phyloP scores from a whole-genome alignment of 2,888 invertebrate species.

The Dascillus cervinus region DNA sequence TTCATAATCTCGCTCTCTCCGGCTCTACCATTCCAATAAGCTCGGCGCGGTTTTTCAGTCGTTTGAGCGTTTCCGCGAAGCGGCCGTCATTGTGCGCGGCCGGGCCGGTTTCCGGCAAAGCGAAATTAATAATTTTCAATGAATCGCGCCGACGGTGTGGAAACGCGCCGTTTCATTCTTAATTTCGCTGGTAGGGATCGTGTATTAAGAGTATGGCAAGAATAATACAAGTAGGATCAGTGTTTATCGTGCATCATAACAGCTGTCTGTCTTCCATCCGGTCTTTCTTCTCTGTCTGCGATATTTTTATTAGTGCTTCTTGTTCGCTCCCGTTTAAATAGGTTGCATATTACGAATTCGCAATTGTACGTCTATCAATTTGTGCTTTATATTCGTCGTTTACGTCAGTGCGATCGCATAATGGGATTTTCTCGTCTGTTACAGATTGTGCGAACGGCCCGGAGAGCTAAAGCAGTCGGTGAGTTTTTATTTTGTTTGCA shows the following conservation, averaged over 20 bases:
- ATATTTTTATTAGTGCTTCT: no score
- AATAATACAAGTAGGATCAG: constrained; percentile 4
- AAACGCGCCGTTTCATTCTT: no score
- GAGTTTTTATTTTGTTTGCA: constrained; percentile 21
- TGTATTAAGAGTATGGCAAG: not conserved
- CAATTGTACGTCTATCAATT: not conserved
- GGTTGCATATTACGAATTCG: not conserved
- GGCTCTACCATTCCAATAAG: not conserved
- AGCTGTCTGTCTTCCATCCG: constrained; percentile 30
- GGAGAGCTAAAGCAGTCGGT: not conserved
- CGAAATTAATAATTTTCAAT: no score
- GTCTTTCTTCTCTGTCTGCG: constrained; percentile 7
- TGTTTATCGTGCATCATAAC: constrained; percentile 12
- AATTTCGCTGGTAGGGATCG: not conserved
- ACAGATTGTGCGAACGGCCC: not conserved
- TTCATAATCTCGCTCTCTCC: constrained; percentile 6
- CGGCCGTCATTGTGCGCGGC: no score
- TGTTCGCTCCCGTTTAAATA: no score
- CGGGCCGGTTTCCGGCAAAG: no score
- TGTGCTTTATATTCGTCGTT: not conserved
- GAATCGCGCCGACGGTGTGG: no score
- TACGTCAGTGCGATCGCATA: not conserved
- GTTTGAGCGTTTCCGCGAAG: no score
- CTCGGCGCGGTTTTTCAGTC: no score
- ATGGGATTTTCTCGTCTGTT: not conserved